phyloP scores from a whole-genome alignment of 2,888 invertebrate genomes.

The Luperina testacea region DNA sequence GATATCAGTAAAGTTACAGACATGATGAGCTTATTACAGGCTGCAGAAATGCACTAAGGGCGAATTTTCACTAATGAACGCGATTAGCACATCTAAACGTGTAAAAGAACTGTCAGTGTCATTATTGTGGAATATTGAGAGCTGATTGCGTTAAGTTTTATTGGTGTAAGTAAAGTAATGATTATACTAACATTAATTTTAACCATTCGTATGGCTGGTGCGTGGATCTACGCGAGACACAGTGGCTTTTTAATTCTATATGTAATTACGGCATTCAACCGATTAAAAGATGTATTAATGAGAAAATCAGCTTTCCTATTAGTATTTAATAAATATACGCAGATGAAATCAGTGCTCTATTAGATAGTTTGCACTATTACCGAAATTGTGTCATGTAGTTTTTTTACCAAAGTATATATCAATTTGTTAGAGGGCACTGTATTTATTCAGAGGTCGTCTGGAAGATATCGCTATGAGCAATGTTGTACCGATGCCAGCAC shows the following conservation, averaged over 20 bases:
- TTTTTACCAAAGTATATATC: background rate
- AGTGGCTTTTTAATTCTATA: no score
- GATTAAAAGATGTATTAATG: background rate
- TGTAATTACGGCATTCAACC: no score
- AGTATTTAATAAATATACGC: background rate
- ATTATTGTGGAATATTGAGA: background rate
- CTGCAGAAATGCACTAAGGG: background rate
- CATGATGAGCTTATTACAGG: no score
- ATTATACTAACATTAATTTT: background rate
- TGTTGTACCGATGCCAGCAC: background rate
- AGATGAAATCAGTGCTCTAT: background rate
- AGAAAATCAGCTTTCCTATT: no score
- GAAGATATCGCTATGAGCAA: conserved; percentile 7
- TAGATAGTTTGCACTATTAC: background rate
- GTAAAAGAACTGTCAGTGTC: background rate
- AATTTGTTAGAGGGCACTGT: conserved; percentile 12
- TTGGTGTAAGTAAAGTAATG: background rate
- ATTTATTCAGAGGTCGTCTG: conserved; percentile 15
- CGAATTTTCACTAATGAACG: background rate
- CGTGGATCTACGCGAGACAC: no score
- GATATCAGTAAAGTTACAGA: no score
- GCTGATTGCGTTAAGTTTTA: background rate
- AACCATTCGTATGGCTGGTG: no score
- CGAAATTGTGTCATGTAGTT: background rate
- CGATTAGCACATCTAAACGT: background rate